Evolutionary conservation across 2,888 invertebrate species (phyloP).

Genomic region (Fabriciana adippe): DNA sequence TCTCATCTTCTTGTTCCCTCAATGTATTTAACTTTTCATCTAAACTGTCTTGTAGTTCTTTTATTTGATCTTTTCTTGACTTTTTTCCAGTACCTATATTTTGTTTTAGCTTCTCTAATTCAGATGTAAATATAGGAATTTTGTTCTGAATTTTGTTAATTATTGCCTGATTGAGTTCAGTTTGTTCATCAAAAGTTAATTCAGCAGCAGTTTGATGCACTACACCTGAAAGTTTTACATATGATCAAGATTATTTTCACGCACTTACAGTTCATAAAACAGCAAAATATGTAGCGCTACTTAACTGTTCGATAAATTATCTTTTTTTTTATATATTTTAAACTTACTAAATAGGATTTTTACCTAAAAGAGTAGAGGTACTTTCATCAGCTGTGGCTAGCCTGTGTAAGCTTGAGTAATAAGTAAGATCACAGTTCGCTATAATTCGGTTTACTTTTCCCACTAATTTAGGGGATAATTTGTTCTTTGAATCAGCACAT

Average conservation of each 20-base stretch:
- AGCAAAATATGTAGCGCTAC: not conserved
- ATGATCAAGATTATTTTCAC: not conserved
- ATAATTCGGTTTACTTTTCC: constrained; percentile 70
- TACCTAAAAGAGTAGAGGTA: constrained; percentile 69
- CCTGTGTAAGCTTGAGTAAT: constrained; percentile 70
- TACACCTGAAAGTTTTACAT: constrained; percentile 56
- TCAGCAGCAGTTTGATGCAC: constrained; percentile 64
- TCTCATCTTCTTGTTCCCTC: constrained; percentile 68
- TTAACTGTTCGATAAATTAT: not conserved
- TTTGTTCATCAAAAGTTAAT: constrained; percentile 70
- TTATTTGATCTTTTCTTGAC: constrained; percentile 53
- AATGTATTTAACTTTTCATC: constrained; percentile 64
- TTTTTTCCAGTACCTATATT: constrained; percentile 45
- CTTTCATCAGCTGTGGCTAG: constrained; percentile 68
- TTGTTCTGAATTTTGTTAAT: constrained; percentile 65
- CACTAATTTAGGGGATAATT: constrained; percentile 57
- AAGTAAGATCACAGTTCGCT: constrained; percentile 66
- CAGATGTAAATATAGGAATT: constrained; percentile 57
- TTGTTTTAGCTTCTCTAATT: constrained; percentile 59
- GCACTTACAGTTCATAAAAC: too few relatives aligned
- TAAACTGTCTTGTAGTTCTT: constrained; percentile 60
- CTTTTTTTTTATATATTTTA: not conserved
- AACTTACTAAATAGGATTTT: constrained; percentile 19
- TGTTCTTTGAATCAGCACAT: constrained; percentile 53
- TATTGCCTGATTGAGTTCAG: constrained; percentile 68